Evolutionary conservation across 1,140 invertebrate species (phyloP).

Genomic region (Matsumurasca onukii): DNA sequence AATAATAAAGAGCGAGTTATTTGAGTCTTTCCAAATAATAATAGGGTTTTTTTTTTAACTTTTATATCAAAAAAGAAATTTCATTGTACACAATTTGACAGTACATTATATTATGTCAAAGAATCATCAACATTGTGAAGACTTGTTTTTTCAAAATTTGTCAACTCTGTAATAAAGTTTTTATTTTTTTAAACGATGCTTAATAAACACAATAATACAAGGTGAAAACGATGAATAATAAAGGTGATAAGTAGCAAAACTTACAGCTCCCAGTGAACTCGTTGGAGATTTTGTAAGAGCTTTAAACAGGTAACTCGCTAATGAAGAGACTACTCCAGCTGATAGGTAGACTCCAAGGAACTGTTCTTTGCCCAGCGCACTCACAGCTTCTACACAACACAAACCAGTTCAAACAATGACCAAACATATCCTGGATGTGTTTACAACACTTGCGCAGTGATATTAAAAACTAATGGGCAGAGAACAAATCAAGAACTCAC

Average conservation of each 20-base stretch:
- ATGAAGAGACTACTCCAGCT: constrained; percentile 84
- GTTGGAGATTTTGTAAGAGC: constrained; percentile 61
- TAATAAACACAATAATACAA: too few species aligned
- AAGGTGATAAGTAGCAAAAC: constrained; percentile 43
- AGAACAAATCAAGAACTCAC: background rate
- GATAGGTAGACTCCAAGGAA: constrained; percentile 89
- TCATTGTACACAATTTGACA: too few species aligned
- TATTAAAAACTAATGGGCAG: background rate
- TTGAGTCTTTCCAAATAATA: too few species aligned
- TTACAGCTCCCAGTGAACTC: constrained; percentile 89
- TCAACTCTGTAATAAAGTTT: too few species aligned
- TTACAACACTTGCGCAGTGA: background rate
- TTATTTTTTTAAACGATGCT: too few species aligned
- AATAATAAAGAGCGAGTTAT: too few species aligned
- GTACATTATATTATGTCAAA: too few species aligned
- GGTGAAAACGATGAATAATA: too few species aligned
- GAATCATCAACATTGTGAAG: too few species aligned
- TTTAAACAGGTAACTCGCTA: constrained; percentile 83
- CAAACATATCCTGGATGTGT: background rate
- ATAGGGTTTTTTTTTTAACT: too few species aligned
- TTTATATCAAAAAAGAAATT: too few species aligned
- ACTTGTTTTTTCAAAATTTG: too few species aligned
- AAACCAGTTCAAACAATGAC: background rate
- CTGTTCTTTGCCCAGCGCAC: constrained; percentile 86
- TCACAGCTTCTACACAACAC: constrained; percentile 45